These are phyloP conservation scores for Sciurus niger DNA, from an alignment of 2,113 vertebrate species.

Conservation along the genomic window DNA sequence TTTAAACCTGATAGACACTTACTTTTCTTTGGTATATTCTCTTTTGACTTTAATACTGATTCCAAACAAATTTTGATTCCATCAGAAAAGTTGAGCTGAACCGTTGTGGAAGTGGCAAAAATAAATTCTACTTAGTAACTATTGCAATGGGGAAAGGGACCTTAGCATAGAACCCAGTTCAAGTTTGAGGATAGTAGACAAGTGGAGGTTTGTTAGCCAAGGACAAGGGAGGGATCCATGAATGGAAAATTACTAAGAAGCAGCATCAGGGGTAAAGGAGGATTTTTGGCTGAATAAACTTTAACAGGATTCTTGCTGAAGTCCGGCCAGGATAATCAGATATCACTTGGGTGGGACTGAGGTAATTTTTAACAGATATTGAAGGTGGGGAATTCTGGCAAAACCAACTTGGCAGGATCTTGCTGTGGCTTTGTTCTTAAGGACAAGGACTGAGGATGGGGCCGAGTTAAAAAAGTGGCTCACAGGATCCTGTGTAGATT, in stretches of 20 bases:
- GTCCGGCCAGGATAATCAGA: neutral
- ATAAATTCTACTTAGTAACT: neutral
- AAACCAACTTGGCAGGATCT: neutral
- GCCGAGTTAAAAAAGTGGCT: neutral
- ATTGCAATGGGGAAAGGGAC: neutral
- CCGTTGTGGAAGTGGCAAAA: neutral
- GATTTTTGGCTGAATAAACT: neutral
- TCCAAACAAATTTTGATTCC: slow-evolving; percentile 1
- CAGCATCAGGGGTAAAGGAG: neutral
- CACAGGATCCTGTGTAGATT: neutral
- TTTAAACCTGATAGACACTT: slow-evolving; percentile 34
- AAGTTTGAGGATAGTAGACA: neutral
- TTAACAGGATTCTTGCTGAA: neutral
- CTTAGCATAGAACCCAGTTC: neutral
- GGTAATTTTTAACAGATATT: neutral
- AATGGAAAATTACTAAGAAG: slow-evolving; percentile 16
- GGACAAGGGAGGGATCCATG: neutral
- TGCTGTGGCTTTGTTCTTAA: neutral
- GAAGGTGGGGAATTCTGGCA: neutral
- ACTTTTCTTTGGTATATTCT: neutral
- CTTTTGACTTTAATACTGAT: neutral
- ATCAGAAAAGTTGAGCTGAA: neutral
- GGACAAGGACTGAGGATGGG: neutral
- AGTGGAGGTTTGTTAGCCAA: neutral
- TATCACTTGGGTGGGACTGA: neutral